phyloP scores from a whole-genome alignment of 2,797 vertebrate species.

The Octomys mimax region DNA sequence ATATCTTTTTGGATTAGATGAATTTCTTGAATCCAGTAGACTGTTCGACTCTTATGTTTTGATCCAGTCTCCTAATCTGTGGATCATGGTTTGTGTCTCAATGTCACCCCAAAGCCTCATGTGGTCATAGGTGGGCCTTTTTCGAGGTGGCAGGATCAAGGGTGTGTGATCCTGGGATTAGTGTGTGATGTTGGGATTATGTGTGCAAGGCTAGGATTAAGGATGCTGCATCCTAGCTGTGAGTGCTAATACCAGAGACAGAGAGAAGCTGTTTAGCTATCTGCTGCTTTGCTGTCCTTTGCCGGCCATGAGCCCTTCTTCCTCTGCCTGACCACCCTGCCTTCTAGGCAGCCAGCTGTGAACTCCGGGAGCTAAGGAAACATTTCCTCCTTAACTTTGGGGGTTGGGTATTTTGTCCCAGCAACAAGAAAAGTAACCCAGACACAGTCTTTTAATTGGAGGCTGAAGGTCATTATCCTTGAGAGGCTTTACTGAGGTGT shows the following conservation, averaged over 20 bases:
- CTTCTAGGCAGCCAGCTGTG: background rate
- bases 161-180: background rate
- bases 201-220: background rate
- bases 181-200: background rate
- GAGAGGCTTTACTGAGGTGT: background rate
- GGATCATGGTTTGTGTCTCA: background rate
- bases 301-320: background rate
- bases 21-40: background rate
- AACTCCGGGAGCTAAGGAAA: background rate
- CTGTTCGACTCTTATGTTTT: background rate
- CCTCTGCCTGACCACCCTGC: background rate
- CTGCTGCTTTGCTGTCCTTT: background rate
- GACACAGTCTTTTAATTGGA: background rate
- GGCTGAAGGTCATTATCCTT: background rate
- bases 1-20: background rate
- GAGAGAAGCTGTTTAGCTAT: background rate
- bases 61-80: background rate
- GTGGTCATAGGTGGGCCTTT: background rate
- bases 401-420: background rate
- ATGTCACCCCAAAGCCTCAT: background rate
- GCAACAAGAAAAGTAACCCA: background rate
- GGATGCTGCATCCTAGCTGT: background rate
- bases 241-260: background rate
- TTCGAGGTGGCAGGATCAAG: background rate
- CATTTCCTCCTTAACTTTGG: background rate